These are phyloP conservation scores for Thysanoteuthis rhombus DNA, from an alignment of 2,888 invertebrate species.

Conservation along the genomic window DNA sequence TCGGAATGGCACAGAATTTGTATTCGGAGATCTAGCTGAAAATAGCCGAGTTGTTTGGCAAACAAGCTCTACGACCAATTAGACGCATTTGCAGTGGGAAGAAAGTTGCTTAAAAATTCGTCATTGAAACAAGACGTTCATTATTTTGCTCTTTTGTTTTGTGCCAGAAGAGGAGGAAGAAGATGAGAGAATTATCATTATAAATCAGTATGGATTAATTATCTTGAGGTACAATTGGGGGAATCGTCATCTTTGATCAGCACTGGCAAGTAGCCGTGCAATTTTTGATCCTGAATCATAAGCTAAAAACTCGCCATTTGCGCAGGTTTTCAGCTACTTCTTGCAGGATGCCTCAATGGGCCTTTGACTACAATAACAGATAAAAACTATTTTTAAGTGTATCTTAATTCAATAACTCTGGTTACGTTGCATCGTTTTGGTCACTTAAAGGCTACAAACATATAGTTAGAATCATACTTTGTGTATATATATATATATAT, in stretches of 20 bases:
- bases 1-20: neutral
- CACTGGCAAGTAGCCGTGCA: neutral
- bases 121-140: neutral
- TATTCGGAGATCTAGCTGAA: neutral
- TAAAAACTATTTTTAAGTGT: no score
- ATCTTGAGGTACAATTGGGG: neutral
- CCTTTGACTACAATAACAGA: no score
- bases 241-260: neutral
- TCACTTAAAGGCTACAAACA: no score
- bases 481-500: no score
- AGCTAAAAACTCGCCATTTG: neutral
- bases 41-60: neutral
- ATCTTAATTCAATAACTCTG: no score
- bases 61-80: neutral
- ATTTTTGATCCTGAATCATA: neutral
- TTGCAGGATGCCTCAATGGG: no score
- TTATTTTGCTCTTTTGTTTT: neutral
- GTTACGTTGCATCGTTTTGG: no score
- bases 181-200: neutral
- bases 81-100: neutral
- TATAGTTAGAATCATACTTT: no score
- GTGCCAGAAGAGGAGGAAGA: neutral
- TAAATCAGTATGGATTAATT: neutral
- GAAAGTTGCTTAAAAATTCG: neutral
- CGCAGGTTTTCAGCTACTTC: no score